Conservation (phyloP, 2,888 invertebrate genomes). For the Melinaea marsaeus region DNA sequence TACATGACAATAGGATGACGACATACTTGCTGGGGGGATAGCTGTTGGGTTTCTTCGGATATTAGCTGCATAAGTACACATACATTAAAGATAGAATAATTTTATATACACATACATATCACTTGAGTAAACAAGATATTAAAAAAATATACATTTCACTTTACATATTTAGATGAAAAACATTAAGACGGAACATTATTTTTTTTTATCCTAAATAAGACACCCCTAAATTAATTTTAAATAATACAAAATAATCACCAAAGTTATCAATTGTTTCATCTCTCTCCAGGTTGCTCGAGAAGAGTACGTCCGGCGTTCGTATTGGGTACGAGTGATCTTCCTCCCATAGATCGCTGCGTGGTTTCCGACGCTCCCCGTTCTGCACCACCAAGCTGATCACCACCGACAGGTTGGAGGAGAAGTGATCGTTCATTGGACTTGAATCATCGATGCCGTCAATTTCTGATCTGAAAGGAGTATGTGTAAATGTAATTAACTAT, state of each 20-base stretch:
- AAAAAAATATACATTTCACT: conserved; percentile 5
- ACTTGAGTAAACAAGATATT: background rate
- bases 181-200: no score
- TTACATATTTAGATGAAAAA: no score
- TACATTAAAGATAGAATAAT: conserved; percentile 21
- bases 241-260: conserved; percentile 66
- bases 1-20: conserved; percentile 33
- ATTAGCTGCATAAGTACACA: conserved; percentile 54
- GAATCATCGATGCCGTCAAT: conserved; percentile 88
- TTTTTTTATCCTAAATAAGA: no score
- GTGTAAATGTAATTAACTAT: background rate
- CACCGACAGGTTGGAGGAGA: conserved; percentile 83
- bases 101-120: conserved; percentile 5
- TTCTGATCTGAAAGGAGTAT: conserved; percentile 75
- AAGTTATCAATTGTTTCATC: conserved; percentile 91
- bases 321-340: conserved; percentile 79
- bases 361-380: conserved; percentile 81
- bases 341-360: conserved; percentile 87
- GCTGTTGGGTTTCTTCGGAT: conserved; percentile 56
- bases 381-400: conserved; percentile 84
- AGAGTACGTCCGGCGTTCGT: conserved; percentile 78
- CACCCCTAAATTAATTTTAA: background rate
- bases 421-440: conserved; percentile 79
- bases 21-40: conserved; percentile 62
- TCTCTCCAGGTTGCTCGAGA: conserved; percentile 87